Evolutionary conservation across 1,140 invertebrate genomes (phyloP).

Genomic region (Diorhabda elongata): DNA sequence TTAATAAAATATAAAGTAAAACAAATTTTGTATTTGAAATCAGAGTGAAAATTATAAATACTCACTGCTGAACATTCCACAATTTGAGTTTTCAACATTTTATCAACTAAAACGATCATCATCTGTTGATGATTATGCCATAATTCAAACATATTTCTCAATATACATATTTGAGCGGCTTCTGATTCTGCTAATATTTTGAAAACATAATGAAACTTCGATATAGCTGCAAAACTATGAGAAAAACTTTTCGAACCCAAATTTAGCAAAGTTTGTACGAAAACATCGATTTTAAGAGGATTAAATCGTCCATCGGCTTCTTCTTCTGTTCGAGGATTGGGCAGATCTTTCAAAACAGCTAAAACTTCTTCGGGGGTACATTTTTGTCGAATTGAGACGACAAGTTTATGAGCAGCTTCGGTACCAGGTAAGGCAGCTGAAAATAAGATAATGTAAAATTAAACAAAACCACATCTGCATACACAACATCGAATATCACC

Average conservation of each 20-base stretch:
- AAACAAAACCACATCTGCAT: too few relatives aligned
- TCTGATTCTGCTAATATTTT: constrained; percentile 89
- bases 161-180: constrained; percentile 91
- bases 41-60: not conserved
- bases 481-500: too few relatives aligned
- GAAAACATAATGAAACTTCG: constrained; percentile 93
- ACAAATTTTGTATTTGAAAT: too few relatives aligned
- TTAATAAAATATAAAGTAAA: too few relatives aligned
- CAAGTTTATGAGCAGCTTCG: constrained; percentile 76
- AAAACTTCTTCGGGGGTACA: constrained; percentile 87
- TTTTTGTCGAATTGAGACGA: constrained; percentile 80
- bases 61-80: constrained; percentile 90
- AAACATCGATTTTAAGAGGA: constrained; percentile 93
- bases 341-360: constrained; percentile 82
- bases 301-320: constrained; percentile 70
- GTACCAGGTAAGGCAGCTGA: constrained; percentile 77
- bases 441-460: constrained; percentile 30
- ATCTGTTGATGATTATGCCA: constrained; percentile 96
- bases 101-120: constrained; percentile 94
- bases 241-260: constrained; percentile 95
- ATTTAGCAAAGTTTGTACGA: constrained; percentile 90
- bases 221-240: constrained; percentile 95
- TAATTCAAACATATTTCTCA: constrained; percentile 89
- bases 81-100: constrained; percentile 95
- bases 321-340: constrained; percentile 63